Conservation (phyloP, 2,888 invertebrate genomes). For the Microchrysa polita region DNA sequence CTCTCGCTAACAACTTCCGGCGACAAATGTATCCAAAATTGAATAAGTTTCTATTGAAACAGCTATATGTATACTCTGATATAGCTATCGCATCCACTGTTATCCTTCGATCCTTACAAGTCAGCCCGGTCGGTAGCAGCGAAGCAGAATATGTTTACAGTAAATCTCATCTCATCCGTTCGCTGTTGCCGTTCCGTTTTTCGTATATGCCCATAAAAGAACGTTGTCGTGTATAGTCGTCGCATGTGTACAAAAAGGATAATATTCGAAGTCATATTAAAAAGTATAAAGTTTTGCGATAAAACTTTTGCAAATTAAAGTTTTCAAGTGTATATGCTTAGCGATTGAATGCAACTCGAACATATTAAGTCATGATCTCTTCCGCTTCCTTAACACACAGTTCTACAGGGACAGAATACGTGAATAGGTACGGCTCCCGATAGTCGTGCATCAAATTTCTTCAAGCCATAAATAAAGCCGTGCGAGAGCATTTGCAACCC, state of each 20-base stretch:
- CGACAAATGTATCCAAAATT: constrained; percentile 18
- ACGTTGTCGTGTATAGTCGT: too few species aligned
- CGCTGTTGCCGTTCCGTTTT: not conserved
- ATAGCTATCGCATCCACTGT: too few species aligned
- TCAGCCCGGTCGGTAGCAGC: not conserved
- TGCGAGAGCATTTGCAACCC: too few species aligned
- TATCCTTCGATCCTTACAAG: not conserved
- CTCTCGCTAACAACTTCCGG: not conserved
- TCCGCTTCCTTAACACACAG: not conserved
- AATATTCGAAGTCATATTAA: constrained; percentile 18
- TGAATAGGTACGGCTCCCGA: too few species aligned
- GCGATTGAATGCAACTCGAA: not conserved
- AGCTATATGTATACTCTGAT: not conserved
- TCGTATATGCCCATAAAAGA: not conserved
- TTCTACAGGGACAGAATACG: too few species aligned
- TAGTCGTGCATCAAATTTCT: too few species aligned
- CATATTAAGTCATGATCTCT: not conserved
- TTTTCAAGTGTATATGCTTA: constrained; percentile 24
- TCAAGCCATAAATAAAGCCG: too few species aligned
- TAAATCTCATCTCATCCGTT: not conserved
- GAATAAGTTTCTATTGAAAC: constrained; percentile 16
- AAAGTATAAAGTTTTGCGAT: constrained; percentile 23
- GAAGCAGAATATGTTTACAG: not conserved
- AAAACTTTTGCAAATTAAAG: constrained; percentile 39
- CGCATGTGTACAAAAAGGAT: not conserved